Evolutionary conservation across 2,797 vertebrate genomes (phyloP), one percentile per base, ranked within the genome.

Genomic region (Hippoglossus hippoglossus): DNA sequence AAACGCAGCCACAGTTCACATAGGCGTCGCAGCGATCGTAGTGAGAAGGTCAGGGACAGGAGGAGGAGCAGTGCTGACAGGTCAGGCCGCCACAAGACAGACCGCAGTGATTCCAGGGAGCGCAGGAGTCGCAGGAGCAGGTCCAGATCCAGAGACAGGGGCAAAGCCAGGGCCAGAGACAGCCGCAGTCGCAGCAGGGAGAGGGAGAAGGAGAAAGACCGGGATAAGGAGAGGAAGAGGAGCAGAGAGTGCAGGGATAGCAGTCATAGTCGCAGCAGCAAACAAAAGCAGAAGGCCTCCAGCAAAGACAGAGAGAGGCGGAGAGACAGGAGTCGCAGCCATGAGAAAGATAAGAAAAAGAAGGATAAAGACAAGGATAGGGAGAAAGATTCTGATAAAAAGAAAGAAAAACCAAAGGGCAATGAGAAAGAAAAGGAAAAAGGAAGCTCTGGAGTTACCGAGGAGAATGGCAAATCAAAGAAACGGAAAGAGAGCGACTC

Each of bases 311-410:
- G 95, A 77, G 96, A 96, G 73, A 96, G 95, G 78, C 96, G 93
- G 87, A 96, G 96, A 78, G 96, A 97, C 57, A 95, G 95, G 82
- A 96, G 96, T 54, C 93, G 93, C 58, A 96, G 95, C 75, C 81
- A 96, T 67, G 96, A 98, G 72, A 96, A 96, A 89, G 96, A 99
- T 73, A 97, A 96, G 87, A 96, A 96, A 92, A 97, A 96, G 94
- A 96, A 94, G 81, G 92, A 98, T 55, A 96, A 67, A 47, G 72
- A 80, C 13, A 76, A 92, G 77, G 97, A 96, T 68, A 95, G 94
- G 87, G 97, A 98, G 18, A 92, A 72, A 53, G 91, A 93, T 81
- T 94, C 77, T 52, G 91, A 94, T 10, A 93, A 80, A 82, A 93
- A 91, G 96, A 92, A 92, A 83, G 94, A 98, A 83, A 94, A 96